Percentiles rank a stretch among this genome's conserved stretches.
Conservation (phyloP, 2,797 vertebrate genomes). For the Halcyon leucocephala region DNA sequence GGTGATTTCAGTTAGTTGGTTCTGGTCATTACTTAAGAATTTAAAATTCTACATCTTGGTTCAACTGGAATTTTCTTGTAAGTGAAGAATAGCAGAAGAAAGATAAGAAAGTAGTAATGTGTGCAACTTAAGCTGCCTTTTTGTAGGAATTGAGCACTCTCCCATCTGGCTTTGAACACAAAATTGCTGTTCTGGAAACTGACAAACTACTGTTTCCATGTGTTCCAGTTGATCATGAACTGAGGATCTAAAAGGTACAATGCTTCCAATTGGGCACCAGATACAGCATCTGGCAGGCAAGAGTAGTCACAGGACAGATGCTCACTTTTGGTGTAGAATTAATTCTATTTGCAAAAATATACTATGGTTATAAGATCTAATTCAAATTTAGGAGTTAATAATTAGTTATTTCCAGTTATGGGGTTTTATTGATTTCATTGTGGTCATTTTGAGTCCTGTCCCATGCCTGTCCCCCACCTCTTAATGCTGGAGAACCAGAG, state of each 20-base stretch:
- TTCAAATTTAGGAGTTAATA: background rate
- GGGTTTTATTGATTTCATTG: background rate
- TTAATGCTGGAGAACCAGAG: background rate
- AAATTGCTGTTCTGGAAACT: background rate
- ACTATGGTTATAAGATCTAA: background rate
- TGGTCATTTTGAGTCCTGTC: background rate
- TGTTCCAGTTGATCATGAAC: background rate
- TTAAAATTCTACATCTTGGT: background rate
- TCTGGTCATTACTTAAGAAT: background rate
- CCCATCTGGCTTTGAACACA: background rate
- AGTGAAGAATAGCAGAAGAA: background rate
- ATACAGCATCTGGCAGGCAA: background rate
- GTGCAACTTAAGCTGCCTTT: background rate
- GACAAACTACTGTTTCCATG: fast-evolving
- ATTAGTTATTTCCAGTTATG: background rate
- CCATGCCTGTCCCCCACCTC: fast-evolving
- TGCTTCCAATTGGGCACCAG: background rate
- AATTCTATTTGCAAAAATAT: background rate
- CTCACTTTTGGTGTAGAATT: background rate
- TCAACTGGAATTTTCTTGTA: background rate
- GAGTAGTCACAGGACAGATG: background rate
- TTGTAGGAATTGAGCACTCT: background rate
- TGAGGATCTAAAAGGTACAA: background rate
- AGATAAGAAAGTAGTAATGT: background rate
- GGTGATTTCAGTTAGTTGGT: background rate